Conservation (phyloP, 2,797 vertebrate genomes). For the Trachurus trachurus region DNA sequence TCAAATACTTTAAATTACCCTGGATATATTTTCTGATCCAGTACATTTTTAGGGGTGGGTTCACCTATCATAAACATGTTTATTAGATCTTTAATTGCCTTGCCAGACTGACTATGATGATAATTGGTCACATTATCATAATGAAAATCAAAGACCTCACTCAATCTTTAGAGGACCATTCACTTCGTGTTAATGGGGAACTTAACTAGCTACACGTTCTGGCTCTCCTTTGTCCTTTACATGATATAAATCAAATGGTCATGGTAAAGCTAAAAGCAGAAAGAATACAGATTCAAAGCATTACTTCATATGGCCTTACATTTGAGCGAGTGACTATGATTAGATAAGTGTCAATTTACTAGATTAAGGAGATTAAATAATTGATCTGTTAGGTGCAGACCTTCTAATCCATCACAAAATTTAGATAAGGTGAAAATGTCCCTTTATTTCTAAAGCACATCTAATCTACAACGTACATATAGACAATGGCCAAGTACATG, state of each 20-base stretch:
- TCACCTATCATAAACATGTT: not conserved
- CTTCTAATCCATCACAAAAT: too few species aligned
- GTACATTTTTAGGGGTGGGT: not conserved
- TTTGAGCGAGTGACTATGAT: not conserved
- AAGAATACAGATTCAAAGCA: not conserved
- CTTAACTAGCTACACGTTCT: too few species aligned
- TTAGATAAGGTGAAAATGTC: too few species aligned
- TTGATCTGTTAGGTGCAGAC: not conserved
- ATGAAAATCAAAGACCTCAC: not conserved
- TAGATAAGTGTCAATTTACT: too few species aligned
- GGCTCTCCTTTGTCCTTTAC: not conserved
- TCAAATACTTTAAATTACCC: not conserved
- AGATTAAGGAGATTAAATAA: not conserved
- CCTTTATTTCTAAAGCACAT: too few species aligned
- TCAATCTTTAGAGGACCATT: not conserved
- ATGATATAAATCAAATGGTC: not conserved
- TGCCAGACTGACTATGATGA: not conserved
- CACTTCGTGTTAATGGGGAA: too few species aligned
- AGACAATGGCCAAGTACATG: too few species aligned
- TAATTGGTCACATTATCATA: not conserved
- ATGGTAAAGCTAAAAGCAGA: not conserved
- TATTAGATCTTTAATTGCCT: not conserved
- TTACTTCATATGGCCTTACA: not conserved
- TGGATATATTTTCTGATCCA: not conserved
- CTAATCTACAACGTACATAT: too few species aligned